These are phyloP conservation scores for Zophobas morio DNA, from an alignment of 1,140 invertebrate genomes.

Conservation along the genomic window DNA sequence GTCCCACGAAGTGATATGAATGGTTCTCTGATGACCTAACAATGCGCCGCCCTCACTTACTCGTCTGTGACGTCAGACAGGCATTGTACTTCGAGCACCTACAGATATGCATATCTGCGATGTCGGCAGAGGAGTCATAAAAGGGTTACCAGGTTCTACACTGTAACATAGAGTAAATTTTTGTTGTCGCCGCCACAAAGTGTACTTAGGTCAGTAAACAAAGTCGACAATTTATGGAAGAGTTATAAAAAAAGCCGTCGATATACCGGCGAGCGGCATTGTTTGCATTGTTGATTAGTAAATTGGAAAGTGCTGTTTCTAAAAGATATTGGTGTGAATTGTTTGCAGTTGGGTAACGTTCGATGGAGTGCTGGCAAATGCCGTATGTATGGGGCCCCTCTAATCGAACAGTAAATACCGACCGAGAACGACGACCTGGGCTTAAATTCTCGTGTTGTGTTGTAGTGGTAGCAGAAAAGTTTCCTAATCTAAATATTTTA, in stretches of 20 bases:
- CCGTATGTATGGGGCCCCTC: slow-evolving; percentile 22
- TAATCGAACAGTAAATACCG: slow-evolving; percentile 28
- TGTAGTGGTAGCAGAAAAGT: no score
- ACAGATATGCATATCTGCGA: slow-evolving; percentile 34
- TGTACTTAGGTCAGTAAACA: slow-evolving; percentile 36
- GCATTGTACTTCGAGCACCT: slow-evolving; percentile 30
- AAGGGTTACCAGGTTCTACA: slow-evolving; percentile 21
- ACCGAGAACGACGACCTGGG: slow-evolving; percentile 22
- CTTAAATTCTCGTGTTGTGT: background rate
- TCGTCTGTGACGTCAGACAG: slow-evolving; percentile 49
- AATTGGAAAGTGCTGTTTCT: slow-evolving; percentile 53
- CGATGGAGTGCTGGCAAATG: slow-evolving; percentile 36
- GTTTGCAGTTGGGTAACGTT: slow-evolving; percentile 46
- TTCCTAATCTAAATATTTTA: no score
- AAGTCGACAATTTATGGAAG: slow-evolving; percentile 37
- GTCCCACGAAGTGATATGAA: slow-evolving; percentile 60
- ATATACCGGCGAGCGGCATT: slow-evolving; percentile 45
- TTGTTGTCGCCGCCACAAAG: slow-evolving; percentile 18
- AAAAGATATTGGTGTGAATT: slow-evolving; percentile 52
- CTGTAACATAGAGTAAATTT: slow-evolving; percentile 6
- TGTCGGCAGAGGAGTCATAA: background rate
- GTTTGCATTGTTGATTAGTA: slow-evolving; percentile 53
- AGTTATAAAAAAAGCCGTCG: slow-evolving; percentile 41
- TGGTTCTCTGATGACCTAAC: slow-evolving; percentile 63
- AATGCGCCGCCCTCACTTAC: slow-evolving; percentile 57